Percentiles rank a stretch among this genome's conserved stretches.
phyloP scores from a whole-genome alignment of 2,888 invertebrate genomes.

The Plutella xylostella region DNA sequence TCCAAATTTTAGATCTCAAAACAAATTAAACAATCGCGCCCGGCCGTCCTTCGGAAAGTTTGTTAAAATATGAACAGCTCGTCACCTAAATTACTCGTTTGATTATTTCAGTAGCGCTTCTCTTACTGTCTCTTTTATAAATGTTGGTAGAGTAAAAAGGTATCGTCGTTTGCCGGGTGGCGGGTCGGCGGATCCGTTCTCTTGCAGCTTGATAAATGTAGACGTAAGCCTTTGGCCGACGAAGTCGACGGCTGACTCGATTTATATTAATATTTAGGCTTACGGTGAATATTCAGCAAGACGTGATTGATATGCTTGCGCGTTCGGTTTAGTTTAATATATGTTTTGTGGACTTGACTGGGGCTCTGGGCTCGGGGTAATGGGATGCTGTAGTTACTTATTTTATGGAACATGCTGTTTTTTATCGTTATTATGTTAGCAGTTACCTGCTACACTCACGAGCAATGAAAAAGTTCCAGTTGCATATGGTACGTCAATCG shows the following conservation, averaged over 20 bases:
- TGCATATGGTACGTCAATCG: too few relatives aligned
- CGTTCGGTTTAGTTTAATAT: too few relatives aligned
- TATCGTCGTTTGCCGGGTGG: constrained; percentile 39
- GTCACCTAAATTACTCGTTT: constrained; percentile 55
- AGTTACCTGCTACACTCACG: too few relatives aligned
- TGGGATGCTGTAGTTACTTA: too few relatives aligned
- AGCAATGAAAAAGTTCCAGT: too few relatives aligned
- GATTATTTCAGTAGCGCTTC: constrained; percentile 48
- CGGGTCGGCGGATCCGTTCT: constrained; percentile 31
- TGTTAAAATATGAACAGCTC: constrained; percentile 24
- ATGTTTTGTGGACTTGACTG: too few relatives aligned
- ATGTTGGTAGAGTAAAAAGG: constrained; percentile 58
- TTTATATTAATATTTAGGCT: constrained; percentile 45
- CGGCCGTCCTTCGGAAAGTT: neutral
- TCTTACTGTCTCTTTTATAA: too few relatives aligned
- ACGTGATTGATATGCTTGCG: constrained; percentile 1
- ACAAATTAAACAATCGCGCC: neutral
- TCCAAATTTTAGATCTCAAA: neutral
- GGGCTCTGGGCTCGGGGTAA: too few relatives aligned
- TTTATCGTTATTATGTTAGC: too few relatives aligned
- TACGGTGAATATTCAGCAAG: constrained; percentile 10
- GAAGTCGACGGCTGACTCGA: constrained; percentile 20
- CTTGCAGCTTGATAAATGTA: constrained; percentile 55
- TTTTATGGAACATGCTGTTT: too few relatives aligned
- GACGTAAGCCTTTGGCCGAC: constrained; percentile 29